These are phyloP conservation scores for Ondatra zibethicus DNA, from an alignment of 2,113 vertebrate genomes.

Conservation along the genomic window DNA sequence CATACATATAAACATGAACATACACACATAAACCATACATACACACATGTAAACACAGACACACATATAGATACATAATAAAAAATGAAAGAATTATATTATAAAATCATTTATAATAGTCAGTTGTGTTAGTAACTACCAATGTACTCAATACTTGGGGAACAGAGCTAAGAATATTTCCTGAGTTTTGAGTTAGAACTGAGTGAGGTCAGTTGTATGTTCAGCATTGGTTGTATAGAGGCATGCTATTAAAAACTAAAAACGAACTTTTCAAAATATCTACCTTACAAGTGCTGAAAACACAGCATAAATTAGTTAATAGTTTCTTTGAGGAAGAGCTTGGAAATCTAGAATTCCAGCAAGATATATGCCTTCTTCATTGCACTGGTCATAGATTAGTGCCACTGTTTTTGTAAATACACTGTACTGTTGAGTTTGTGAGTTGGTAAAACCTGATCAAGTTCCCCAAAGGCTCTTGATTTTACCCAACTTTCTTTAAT, in stretches of 20 bases:
- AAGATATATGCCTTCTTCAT: background rate
- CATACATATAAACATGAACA: background rate
- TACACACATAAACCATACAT: background rate
- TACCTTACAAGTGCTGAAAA: background rate
- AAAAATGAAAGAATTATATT: background rate
- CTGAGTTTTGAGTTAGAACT: background rate
- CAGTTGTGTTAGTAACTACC: background rate
- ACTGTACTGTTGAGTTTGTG: background rate
- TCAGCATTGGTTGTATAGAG: background rate
- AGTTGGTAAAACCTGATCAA: background rate
- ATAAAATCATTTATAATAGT: background rate
- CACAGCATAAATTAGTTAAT: background rate
- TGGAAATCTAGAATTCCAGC: background rate
- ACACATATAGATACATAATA: background rate
- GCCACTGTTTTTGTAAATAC: background rate
- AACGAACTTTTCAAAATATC: background rate
- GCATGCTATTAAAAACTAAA: background rate
- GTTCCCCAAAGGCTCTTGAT: background rate
- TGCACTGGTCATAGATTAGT: background rate
- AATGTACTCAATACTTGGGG: background rate
- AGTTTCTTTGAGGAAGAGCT: background rate
- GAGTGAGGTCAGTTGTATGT: background rate
- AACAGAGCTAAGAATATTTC: background rate
- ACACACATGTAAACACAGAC: background rate
- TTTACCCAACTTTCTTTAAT: slow-evolving; percentile 27